Conservation (phyloP, 2,888 invertebrate genomes). For the Shargacucullia verbasci region DNA sequence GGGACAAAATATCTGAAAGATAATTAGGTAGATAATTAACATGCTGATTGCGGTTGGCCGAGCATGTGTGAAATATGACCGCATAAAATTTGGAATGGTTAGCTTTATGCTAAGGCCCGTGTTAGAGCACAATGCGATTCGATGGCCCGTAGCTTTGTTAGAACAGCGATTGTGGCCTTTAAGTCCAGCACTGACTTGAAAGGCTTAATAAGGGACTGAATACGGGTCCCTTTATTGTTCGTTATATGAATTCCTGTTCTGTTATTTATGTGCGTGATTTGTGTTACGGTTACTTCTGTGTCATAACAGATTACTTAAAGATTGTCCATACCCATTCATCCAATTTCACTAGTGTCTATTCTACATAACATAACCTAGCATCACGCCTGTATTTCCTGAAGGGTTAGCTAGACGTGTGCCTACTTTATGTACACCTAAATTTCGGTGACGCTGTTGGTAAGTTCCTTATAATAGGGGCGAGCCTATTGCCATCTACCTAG, state of each 20-base stretch:
- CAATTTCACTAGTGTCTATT: too few species aligned
- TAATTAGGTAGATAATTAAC: slow-evolving; percentile 55
- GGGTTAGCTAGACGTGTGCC: too few species aligned
- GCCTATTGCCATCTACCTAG: too few species aligned
- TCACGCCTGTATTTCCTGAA: too few species aligned
- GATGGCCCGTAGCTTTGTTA: slow-evolving; percentile 28
- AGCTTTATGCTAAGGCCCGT: slow-evolving; percentile 16
- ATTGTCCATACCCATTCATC: too few species aligned
- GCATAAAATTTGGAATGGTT: slow-evolving; percentile 28
- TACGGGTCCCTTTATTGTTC: slow-evolving; percentile 25
- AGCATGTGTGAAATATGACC: slow-evolving; percentile 42
- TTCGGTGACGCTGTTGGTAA: too few species aligned
- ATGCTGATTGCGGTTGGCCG: slow-evolving; percentile 36
- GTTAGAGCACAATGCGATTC: slow-evolving; percentile 28
- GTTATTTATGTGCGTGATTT: too few species aligned
- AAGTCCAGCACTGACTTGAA: slow-evolving; percentile 16
- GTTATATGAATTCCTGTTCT: slow-evolving; percentile 15
- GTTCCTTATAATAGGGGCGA: too few species aligned
- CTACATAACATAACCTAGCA: too few species aligned
- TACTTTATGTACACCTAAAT: too few species aligned
- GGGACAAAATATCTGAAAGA: slow-evolving; percentile 45
- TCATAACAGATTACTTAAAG: too few species aligned
- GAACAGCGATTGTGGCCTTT: slow-evolving; percentile 4
- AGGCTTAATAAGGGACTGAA: slow-evolving; percentile 25
- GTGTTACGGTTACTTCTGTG: too few species aligned